phyloP scores from a whole-genome alignment of 2,113 vertebrate genomes.

The Alectura lathami region DNA sequence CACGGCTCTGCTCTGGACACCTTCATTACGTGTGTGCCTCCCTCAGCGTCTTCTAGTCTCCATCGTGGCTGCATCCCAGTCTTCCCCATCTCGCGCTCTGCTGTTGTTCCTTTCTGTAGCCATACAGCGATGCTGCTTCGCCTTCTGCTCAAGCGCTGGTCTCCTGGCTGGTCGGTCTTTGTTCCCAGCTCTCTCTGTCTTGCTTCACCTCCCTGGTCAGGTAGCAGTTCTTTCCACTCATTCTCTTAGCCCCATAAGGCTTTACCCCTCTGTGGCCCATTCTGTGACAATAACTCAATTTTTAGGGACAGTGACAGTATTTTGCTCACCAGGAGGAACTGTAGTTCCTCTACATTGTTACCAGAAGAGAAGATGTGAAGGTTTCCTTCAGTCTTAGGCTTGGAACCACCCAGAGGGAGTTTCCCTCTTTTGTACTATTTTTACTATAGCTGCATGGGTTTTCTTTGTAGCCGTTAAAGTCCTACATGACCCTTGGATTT shows the following conservation, averaged over 20 bases:
- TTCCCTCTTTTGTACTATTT: constrained; percentile 18
- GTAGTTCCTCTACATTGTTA: neutral
- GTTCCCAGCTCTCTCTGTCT: neutral
- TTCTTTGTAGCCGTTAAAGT: neutral
- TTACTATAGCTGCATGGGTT: constrained; percentile 22
- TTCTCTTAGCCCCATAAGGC: neutral
- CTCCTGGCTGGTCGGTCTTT: neutral
- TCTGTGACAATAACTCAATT: neutral
- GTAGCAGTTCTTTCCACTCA: neutral
- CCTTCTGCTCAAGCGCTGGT: neutral
- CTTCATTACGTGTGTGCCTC: neutral
- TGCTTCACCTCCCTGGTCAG: neutral
- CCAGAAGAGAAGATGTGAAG: neutral
- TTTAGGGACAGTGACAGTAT: neutral
- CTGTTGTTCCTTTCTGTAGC: neutral
- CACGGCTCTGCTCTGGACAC: neutral
- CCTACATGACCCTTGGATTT: neutral
- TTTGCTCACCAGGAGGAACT: neutral
- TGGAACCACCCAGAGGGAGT: constrained; percentile 16
- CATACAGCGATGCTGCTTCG: neutral
- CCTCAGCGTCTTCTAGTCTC: neutral
- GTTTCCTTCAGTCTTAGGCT: neutral
- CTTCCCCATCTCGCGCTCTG: neutral
- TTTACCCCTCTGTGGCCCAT: neutral
- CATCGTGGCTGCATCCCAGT: neutral